These are phyloP conservation scores for Xestobium rufovillosum DNA, from an alignment of 2,888 invertebrate species.

Conservation along the genomic window DNA sequence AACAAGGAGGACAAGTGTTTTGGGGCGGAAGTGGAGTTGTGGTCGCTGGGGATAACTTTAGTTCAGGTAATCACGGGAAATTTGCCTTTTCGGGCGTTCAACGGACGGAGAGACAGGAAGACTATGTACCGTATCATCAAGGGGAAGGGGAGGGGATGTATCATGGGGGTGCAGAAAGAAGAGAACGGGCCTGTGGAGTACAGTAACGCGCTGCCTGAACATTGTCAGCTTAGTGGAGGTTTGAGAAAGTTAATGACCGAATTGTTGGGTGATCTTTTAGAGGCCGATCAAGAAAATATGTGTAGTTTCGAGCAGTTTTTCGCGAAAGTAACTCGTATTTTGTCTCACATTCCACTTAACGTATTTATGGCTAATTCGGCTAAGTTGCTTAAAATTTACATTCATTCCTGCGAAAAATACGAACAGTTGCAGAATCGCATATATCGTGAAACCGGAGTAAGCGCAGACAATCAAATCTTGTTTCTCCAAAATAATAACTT, in stretches of 20 bases:
- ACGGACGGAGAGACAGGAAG: slow-evolving; percentile 4
- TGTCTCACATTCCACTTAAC: slow-evolving; percentile 5
- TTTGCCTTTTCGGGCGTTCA: slow-evolving; percentile 7
- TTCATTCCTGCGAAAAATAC: slow-evolving; percentile 7
- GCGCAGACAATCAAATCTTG: too few relatives aligned
- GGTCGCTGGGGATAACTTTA: slow-evolving; percentile 13
- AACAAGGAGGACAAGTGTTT: slow-evolving; percentile 2
- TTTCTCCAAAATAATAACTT: too few relatives aligned
- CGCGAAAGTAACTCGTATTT: slow-evolving; percentile 2
- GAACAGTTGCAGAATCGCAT: too few relatives aligned
- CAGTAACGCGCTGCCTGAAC: slow-evolving; percentile 6
- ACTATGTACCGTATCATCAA: slow-evolving; percentile 8
- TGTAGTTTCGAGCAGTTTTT: slow-evolving; percentile 8
- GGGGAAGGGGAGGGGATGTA: slow-evolving; percentile 4
- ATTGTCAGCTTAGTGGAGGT: slow-evolving; percentile 8
- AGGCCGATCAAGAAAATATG: background rate
- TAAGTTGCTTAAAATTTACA: slow-evolving; percentile 8
- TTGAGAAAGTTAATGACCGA: slow-evolving; percentile 8
- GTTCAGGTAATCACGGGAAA: slow-evolving; percentile 10
- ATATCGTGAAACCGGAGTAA: too few relatives aligned
- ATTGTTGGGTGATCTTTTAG: slow-evolving; percentile 9
- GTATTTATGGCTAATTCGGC: slow-evolving; percentile 12
- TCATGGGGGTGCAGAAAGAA: slow-evolving; percentile 3
- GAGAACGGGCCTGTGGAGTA: slow-evolving; percentile 2
- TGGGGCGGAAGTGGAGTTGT: slow-evolving; percentile 12